phyloP scores from a whole-genome alignment of 2,888 invertebrate species.

The Lysandra bellargus region DNA sequence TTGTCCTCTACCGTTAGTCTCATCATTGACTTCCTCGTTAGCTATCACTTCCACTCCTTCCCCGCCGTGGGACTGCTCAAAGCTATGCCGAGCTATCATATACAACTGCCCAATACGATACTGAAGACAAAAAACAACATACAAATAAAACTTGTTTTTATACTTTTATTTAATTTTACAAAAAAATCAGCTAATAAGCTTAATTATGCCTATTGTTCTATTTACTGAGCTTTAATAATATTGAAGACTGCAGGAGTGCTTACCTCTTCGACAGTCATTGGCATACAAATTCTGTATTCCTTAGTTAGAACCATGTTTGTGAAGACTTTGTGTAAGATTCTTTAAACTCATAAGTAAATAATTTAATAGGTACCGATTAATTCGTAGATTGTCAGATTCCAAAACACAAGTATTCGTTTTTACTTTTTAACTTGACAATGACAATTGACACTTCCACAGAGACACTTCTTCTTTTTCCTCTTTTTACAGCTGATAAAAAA shows the following conservation, averaged over 20 bases:
- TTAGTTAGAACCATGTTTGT: slow-evolving; percentile 89
- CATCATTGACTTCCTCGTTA: slow-evolving; percentile 89
- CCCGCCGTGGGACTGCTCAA: slow-evolving; percentile 93
- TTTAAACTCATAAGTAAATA: background rate
- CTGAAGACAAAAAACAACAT: slow-evolving; percentile 71
- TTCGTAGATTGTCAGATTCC: background rate
- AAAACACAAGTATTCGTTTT: background rate
- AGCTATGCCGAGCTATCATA: slow-evolving; percentile 96
- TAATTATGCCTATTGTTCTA: background rate
- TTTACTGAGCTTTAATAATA: slow-evolving; percentile 1
- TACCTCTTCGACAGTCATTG: slow-evolving; percentile 95
- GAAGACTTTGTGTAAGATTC: slow-evolving; percentile 31
- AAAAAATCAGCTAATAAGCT: too few relatives aligned
- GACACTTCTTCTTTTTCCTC: too few relatives aligned
- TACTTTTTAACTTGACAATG: too few relatives aligned
- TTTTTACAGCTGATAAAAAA: too few relatives aligned
- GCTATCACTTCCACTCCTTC: slow-evolving; percentile 95
- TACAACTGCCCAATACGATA: slow-evolving; percentile 95
- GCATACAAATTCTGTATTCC: slow-evolving; percentile 96
- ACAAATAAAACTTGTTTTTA: background rate
- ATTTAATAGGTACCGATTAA: background rate
- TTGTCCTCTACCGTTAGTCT: slow-evolving; percentile 90
- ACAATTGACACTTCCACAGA: too few relatives aligned
- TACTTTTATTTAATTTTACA: background rate
- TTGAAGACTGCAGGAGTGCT: slow-evolving; percentile 38